phyloP scores from a whole-genome alignment of 2,113 vertebrate species.

The Fukomys damarensis region DNA sequence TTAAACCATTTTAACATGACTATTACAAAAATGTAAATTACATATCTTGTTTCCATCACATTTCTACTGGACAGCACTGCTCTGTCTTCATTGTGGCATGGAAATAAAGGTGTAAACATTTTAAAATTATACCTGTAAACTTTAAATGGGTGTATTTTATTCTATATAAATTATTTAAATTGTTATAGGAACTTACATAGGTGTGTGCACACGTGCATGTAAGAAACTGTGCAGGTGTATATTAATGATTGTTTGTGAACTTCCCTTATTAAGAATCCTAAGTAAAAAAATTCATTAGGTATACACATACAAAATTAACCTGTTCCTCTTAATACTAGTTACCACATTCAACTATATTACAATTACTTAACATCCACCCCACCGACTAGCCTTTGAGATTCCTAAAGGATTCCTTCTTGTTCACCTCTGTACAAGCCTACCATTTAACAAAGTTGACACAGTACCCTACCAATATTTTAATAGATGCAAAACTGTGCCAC shows the following conservation, averaged over 20 bases:
- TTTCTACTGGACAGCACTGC: not conserved
- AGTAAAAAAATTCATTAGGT: not conserved
- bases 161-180: not conserved
- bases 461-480: not conserved
- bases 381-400: not conserved
- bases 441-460: not conserved
- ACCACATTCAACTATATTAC: not conserved
- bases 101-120: not conserved
- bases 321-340: not conserved
- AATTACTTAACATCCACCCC: not conserved
- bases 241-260: not conserved
- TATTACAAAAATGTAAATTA: conserved; percentile 21
- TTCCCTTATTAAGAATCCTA: conserved; percentile 22
- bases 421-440: not conserved
- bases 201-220: not conserved
- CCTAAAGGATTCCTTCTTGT: not conserved
- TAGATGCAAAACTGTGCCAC: not conserved
- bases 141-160: not conserved
- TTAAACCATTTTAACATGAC: not conserved
- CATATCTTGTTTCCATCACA: not conserved
- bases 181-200: not conserved
- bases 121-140: conserved; percentile 34
- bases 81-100: not conserved
- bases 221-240: not conserved
- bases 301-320: conserved; percentile 21